Base-by-base conservation (phyloP, 2,113 vertebrate genomes). In the Phocoena sinus region DNA sequence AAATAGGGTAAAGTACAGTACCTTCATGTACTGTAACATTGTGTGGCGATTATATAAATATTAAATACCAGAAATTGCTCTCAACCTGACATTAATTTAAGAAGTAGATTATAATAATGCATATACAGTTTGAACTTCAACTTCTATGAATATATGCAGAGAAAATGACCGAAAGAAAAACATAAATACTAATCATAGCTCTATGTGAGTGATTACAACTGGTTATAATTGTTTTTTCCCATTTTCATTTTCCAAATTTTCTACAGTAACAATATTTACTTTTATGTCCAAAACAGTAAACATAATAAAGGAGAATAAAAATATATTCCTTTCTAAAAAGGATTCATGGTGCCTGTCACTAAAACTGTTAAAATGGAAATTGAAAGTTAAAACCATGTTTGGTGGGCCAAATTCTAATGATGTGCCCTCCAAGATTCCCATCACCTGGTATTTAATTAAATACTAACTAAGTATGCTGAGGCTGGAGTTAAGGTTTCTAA, bases 171-270 rank as follows among this genome's bases (percentile, higher is more conserved):
- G 6, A 28, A 84, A 85, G 33, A 84, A 56, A 86, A 95, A 81
- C 82, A 77, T 50, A 50, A 71, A 68, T 73, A 38, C 44, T 83
- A 58, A 70, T 25, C 68, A 6, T 94, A 18, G 8, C 26, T 74
- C 5, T 68, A n/a, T 63, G 23, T 21, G n/a, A 74, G 5, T 74
- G 33, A 68, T 79, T 58, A 38, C 70, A 33, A 63, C 15, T 91
- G 17, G 26, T 56, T 38, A 26, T 83, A 21, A 44, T 38, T 58
- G 25, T 38, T 89, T 92, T 68, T 53, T 11, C 36, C 70, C 25
- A 53, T 68, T 63, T 97, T 93, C 63, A 62, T 76, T 94, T 90
- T 89, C 31, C 9, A 67, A 73, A 33, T 44, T 95, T 84, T 85
- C 21, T 76, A 31, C 6, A 58, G 28, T 84, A 74, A 85, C 26